Conservation (phyloP, 2,888 invertebrate species). For the Lordiphosa fenestrarum region DNA sequence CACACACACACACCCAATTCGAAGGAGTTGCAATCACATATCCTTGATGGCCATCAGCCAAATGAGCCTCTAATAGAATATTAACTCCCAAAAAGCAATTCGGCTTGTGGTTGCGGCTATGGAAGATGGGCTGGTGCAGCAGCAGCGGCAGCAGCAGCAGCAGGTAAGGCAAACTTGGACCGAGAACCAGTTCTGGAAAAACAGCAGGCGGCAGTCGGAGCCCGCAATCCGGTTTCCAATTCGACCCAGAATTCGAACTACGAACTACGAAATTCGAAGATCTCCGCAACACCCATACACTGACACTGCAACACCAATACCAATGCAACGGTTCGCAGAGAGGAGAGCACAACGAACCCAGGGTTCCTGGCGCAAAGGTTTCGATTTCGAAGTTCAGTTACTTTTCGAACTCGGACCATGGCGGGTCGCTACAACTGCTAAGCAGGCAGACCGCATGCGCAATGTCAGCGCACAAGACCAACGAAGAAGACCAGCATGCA, state of each 20-base stretch:
- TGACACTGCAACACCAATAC: slow-evolving; percentile 34
- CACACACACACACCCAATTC: neutral
- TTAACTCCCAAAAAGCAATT: slow-evolving; percentile 72
- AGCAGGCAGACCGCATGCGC: slow-evolving; percentile 51
- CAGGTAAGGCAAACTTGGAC: slow-evolving; percentile 64
- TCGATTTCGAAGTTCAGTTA: slow-evolving; percentile 62
- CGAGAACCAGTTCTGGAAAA: slow-evolving; percentile 56
- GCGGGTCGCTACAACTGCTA: slow-evolving; percentile 18
- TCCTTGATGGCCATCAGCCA: slow-evolving; percentile 77
- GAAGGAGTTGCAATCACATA: slow-evolving; percentile 34
- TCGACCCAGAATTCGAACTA: slow-evolving; percentile 32
- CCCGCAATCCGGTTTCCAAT: slow-evolving; percentile 56
- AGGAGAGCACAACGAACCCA: slow-evolving; percentile 29
- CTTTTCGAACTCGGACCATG: slow-evolving; percentile 43
- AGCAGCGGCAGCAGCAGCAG: slow-evolving; percentile 24
- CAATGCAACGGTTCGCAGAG: slow-evolving; percentile 5
- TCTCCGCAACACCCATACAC: slow-evolving; percentile 49
- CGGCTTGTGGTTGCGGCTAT: slow-evolving; percentile 29
- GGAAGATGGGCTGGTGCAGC: slow-evolving; percentile 19
- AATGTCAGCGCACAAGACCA: slow-evolving; percentile 24
- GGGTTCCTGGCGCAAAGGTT: slow-evolving; percentile 11
- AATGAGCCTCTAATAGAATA: slow-evolving; percentile 79
- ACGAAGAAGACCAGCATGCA: neutral
- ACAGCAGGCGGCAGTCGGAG: slow-evolving; percentile 26
- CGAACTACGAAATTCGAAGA: slow-evolving; percentile 62